Evolutionary conservation across 2,888 invertebrate genomes (phyloP).

Genomic region (Drosophila koepferae): DNA sequence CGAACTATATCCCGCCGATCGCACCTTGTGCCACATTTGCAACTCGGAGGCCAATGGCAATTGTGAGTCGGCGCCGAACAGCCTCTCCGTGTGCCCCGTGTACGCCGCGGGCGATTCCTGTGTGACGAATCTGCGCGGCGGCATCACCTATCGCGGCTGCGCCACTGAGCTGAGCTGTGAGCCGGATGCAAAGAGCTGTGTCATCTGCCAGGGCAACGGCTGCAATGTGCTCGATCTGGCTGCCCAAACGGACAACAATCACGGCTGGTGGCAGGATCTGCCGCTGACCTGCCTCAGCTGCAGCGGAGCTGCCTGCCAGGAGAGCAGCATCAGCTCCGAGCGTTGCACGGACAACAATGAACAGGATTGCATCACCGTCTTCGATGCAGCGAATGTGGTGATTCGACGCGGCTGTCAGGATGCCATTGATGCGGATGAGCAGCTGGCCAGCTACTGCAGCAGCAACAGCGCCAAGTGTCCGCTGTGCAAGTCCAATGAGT

Average conservation of each 20-base stretch:
- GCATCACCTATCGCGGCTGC: conserved; percentile 76
- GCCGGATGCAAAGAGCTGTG: conserved; percentile 63
- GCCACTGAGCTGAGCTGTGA: conserved; percentile 72
- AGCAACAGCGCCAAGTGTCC: conserved; percentile 65
- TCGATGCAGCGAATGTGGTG: conserved; percentile 63
- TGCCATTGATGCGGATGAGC: conserved; percentile 46
- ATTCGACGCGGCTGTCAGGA: conserved; percentile 79
- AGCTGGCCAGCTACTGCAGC: conserved; percentile 58
- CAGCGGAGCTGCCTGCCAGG: conserved; percentile 59
- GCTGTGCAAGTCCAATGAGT: conserved; percentile 82
- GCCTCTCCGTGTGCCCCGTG: conserved; percentile 65
- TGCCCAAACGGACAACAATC: conserved; percentile 70
- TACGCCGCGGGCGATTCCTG: conserved; percentile 73
- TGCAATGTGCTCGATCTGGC: conserved; percentile 77
- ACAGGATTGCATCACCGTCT: conserved; percentile 82
- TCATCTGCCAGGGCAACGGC: conserved; percentile 66
- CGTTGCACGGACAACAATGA: conserved; percentile 78
- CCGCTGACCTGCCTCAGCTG: conserved; percentile 79
- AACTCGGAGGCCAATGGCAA: conserved; percentile 61
- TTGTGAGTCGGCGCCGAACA: conserved; percentile 71
- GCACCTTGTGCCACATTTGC: conserved; percentile 79
- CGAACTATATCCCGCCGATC: conserved; percentile 66
- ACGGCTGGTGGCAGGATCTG: conserved; percentile 84
- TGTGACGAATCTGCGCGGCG: conserved; percentile 70
- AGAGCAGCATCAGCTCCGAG: conserved; percentile 3